Evolutionary conservation across 2,797 vertebrate genomes (phyloP).

Genomic region (Pteronotus mesoamericanus): DNA sequence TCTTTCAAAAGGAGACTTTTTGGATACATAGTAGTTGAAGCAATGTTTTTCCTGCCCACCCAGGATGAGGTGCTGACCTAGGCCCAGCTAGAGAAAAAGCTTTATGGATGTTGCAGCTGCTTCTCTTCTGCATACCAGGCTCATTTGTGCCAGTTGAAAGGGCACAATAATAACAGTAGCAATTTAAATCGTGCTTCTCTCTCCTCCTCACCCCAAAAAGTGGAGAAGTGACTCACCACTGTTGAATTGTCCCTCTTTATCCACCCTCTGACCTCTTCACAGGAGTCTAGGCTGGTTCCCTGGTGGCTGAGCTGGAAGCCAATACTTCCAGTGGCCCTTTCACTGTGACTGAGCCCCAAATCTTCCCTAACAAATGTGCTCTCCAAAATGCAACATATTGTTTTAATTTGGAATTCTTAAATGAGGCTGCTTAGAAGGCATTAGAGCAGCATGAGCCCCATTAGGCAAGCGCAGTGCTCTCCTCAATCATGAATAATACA

Average conservation of each 20-base stretch:
- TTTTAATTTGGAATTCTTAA: slow-evolving; percentile 65
- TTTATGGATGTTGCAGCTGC: slow-evolving; percentile 66
- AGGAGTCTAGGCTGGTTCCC: slow-evolving; percentile 45
- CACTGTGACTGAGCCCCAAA: not conserved
- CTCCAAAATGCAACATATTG: slow-evolving; percentile 54
- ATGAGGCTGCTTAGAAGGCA: slow-evolving; percentile 28
- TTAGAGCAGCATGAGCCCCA: slow-evolving; percentile 26
- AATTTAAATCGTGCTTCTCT: slow-evolving; percentile 69
- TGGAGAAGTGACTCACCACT: slow-evolving; percentile 67
- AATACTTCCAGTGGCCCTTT: slow-evolving; percentile 20
- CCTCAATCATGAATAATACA: slow-evolving; percentile 39
- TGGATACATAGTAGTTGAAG: slow-evolving; percentile 30
- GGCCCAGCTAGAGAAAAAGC: slow-evolving; percentile 44
- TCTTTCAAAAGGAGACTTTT: not conserved
- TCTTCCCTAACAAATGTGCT: slow-evolving; percentile 31
- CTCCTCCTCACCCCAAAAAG: slow-evolving; percentile 45
- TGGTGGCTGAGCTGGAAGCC: slow-evolving; percentile 33
- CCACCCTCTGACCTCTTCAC: slow-evolving; percentile 52
- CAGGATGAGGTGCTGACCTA: slow-evolving; percentile 57
- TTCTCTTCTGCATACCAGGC: slow-evolving; percentile 46
- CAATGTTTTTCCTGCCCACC: slow-evolving; percentile 37
- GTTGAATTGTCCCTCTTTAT: slow-evolving; percentile 54
- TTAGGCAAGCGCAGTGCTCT: slow-evolving; percentile 13
- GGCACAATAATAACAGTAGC: slow-evolving; percentile 68
- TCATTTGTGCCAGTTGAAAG: slow-evolving; percentile 72